Evolutionary conservation across 2,888 invertebrate species (phyloP).

Genomic region (Sarcophaga variegata): DNA sequence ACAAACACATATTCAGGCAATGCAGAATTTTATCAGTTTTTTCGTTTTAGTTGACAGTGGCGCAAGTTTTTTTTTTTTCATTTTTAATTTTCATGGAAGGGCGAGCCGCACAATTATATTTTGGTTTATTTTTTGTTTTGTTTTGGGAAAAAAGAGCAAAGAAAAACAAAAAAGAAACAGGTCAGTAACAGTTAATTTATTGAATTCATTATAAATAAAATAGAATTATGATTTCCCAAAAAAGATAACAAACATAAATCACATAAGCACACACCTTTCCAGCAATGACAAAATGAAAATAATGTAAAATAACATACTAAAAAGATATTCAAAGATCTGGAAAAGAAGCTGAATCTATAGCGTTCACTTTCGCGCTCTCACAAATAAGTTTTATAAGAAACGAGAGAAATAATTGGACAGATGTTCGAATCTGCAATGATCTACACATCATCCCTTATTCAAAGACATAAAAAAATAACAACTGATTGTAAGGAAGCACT

Average conservation of each 20-base stretch:
- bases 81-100: constrained; percentile 13
- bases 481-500: not conserved
- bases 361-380: not conserved
- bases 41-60: constrained; percentile 63
- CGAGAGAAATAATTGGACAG: not conserved
- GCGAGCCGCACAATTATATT: constrained; percentile 35
- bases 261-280: not conserved
- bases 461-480: not conserved
- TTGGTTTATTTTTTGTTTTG: constrained; percentile 4
- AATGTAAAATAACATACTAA: not conserved
- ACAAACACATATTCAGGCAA: constrained; percentile 18
- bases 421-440: constrained; percentile 6
- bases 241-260: not conserved
- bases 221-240: not conserved
- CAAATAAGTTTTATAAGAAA: not conserved
- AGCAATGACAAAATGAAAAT: not conserved
- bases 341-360: not conserved
- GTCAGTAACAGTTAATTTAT: constrained; percentile 45
- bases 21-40: constrained; percentile 62
- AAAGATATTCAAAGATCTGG: constrained; percentile 10
- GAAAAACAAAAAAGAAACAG: constrained; percentile 56
- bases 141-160: constrained; percentile 59
- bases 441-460: constrained; percentile 32
- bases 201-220: not conserved
- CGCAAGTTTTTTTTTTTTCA: constrained; percentile 35